Base-by-base conservation (phyloP, 2,113 vertebrate genomes). In the Boulengeromyrus knoepffleri region DNA sequence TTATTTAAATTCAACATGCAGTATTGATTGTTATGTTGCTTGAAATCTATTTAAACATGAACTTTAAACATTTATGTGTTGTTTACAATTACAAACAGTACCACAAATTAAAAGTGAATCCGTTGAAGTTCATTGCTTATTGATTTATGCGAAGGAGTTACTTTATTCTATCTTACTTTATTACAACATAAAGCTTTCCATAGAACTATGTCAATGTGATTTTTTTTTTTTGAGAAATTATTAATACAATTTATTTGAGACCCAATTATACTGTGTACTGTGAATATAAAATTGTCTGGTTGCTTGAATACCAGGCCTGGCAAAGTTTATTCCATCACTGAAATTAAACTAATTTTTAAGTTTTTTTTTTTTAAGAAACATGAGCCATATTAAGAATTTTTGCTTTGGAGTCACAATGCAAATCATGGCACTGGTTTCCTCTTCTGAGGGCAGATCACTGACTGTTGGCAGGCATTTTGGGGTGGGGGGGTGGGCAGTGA, bases 161-260 rank as follows among this genome's bases (percentile, higher is more conserved):
- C 90, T 94, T 93, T 93, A 94, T 95, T 95, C 94, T 93, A 94
- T 93, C 93, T 94, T 94, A 95, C 95, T 95, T 95, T 95, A 96
- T 96, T 96, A 95, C 93, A 96, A 96, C 95, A 96, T 96, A 96
- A 96, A 96, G 95, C 93, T 93, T 94, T 93, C 39, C 92, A 96
- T 94, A 95, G 94, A 95, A 94, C 94, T 90, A 94, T 89, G 93
- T 96, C 94, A 90, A 90, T 88, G 87, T 45, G 90, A 92, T 91
- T 88, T 90, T 90, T 88, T 90, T 90, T 91, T 80, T 89, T 89
- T 88, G 24, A 49, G 88, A 88, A 90, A 91, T 88, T 92, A 46
- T 87, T 88, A 45, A 39, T 56, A 87, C 13, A 88, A 66, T 45
- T 62, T 27, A 21, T 42, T 36, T 62, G 31, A 24, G 19, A 88